A percentile compares a stretch with the other conserved stretches of the same genome.
These are phyloP conservation scores for Molossus alvarezi DNA, from an alignment of 2,797 vertebrate species.

Conservation along the genomic window DNA sequence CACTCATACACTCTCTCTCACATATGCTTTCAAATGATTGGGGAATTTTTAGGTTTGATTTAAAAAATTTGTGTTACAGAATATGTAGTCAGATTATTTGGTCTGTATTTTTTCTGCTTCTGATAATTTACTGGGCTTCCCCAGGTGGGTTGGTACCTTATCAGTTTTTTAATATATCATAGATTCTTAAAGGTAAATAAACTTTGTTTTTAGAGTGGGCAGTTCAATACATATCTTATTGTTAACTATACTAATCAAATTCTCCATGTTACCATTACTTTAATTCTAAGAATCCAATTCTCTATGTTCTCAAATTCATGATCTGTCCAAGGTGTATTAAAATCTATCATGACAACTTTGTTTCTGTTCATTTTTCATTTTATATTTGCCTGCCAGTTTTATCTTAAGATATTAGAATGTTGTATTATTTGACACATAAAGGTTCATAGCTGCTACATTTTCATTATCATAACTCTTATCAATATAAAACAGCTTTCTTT, in stretches of 20 bases:
- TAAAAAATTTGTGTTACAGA: slow-evolving; percentile 15
- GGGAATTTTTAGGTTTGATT: slow-evolving; percentile 42
- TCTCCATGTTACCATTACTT: slow-evolving; percentile 55
- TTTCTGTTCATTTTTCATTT: slow-evolving; percentile 50
- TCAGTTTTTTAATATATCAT: slow-evolving; percentile 47
- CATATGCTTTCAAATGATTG: background rate
- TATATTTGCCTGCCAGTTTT: slow-evolving; percentile 44
- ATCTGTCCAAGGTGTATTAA: slow-evolving; percentile 39
- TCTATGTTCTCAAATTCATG: slow-evolving; percentile 40
- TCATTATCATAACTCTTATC: slow-evolving; percentile 42
- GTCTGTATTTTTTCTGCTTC: slow-evolving; percentile 17
- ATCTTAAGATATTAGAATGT: slow-evolving; percentile 26
- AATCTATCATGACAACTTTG: background rate
- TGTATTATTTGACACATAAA: slow-evolving; percentile 51
- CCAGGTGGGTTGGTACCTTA: background rate
- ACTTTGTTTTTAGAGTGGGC: background rate
- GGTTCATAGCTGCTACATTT: background rate
- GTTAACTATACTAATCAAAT: slow-evolving; percentile 36
- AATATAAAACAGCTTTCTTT: slow-evolving; percentile 20
- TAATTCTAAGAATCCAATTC: slow-evolving; percentile 20
- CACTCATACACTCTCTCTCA: background rate
- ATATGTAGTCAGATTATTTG: slow-evolving; percentile 1
- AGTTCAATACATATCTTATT: slow-evolving; percentile 29
- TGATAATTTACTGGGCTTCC: background rate
- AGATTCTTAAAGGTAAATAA: slow-evolving; percentile 46